A percentile compares a stretch with the other conserved stretches of the same genome.
These are phyloP conservation scores for Chrysochloris asiatica DNA, from an alignment of 2,113 vertebrate genomes.

Conservation along the genomic window DNA sequence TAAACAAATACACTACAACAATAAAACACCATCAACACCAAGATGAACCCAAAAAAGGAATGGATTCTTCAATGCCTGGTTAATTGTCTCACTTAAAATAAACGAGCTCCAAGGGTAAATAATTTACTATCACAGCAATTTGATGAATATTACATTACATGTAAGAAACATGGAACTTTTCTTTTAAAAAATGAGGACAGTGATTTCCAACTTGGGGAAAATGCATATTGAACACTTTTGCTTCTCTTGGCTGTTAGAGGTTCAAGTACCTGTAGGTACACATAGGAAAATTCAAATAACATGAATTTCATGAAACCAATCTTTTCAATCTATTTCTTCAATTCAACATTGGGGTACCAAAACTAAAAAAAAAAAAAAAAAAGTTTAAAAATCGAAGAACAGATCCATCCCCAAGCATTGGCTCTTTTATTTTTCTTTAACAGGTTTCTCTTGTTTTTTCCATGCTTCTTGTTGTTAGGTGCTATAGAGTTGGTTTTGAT, in stretches of 20 bases:
- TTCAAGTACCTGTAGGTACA: constrained; percentile 44
- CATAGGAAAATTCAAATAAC: constrained; percentile 56
- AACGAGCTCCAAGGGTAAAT: constrained; percentile 30
- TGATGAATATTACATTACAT: constrained; percentile 39
- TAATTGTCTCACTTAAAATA: constrained; percentile 63
- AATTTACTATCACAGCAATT: constrained; percentile 48
- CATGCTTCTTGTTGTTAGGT: constrained; percentile 75
- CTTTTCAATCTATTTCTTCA: constrained; percentile 37
- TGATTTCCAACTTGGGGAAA: constrained; percentile 31
- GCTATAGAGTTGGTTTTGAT: neutral
- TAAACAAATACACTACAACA: constrained; percentile 32
- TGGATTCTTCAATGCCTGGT: constrained; percentile 37
- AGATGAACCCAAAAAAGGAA: constrained; percentile 46
- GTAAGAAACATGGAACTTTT: constrained; percentile 36
- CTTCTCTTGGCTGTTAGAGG: constrained; percentile 1
- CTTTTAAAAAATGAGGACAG: constrained; percentile 36
- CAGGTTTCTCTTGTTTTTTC: constrained; percentile 81
- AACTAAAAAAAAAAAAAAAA: too few relatives aligned
- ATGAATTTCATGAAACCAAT: constrained; percentile 38
- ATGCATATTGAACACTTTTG: constrained; percentile 58
- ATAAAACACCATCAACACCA: constrained; percentile 46
- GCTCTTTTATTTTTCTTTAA: constrained; percentile 84
- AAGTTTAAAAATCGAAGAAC: constrained; percentile 83
- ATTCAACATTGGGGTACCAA: constrained; percentile 40
- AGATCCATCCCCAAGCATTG: constrained; percentile 88